phyloP scores from a whole-genome alignment of 1,140 invertebrate genomes.

The Conopomorpha cramerella region DNA sequence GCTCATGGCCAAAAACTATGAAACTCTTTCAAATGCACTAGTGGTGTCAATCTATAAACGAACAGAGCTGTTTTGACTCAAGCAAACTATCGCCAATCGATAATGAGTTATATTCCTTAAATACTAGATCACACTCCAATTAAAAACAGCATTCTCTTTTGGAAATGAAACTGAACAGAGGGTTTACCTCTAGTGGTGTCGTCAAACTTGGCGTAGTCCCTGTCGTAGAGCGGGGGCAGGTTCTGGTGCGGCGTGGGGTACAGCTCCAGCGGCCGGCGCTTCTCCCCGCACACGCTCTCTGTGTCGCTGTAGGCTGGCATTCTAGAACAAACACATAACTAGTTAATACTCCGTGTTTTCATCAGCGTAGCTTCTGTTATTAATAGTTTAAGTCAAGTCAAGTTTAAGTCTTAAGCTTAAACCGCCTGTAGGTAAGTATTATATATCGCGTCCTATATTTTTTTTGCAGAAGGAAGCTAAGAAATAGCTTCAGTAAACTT shows the following conservation, averaged over 20 bases:
- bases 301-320: conserved; percentile 32
- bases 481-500: too few species aligned
- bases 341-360: too few species aligned
- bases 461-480: too few species aligned
- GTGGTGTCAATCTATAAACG: not conserved
- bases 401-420: too few species aligned
- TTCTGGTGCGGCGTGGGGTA: conserved; percentile 46
- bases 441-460: too few species aligned
- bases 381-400: too few species aligned
- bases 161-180: not conserved
- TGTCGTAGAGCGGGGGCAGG: conserved; percentile 34
- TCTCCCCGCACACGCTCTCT: conserved; percentile 31
- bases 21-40: not conserved
- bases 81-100: not conserved
- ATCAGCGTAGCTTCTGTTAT: too few species aligned
- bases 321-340: too few species aligned
- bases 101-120: too few species aligned
- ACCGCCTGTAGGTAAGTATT: too few species aligned
- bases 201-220: conserved; percentile 23
- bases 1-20: not conserved
- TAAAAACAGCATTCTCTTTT: too few species aligned
- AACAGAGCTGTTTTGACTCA: not conserved
- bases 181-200: conserved; percentile 25
- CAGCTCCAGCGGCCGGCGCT: conserved; percentile 27
- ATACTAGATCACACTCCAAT: too few species aligned